Conservation (phyloP, 2,797 vertebrate genomes). For the Cyprinodon diabolis region DNA sequence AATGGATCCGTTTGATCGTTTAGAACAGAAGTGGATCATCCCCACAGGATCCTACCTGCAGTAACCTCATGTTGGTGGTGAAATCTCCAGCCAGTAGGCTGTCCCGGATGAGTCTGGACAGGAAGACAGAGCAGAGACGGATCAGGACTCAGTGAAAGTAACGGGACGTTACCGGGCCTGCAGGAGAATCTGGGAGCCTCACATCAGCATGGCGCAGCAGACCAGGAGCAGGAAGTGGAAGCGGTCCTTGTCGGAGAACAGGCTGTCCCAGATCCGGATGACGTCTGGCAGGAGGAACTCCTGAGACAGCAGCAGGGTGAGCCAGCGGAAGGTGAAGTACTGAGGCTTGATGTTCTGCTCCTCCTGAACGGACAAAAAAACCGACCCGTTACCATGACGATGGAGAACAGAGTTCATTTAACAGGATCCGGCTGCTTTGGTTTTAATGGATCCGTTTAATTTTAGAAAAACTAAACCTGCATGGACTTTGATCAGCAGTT, state of each 20-base stretch:
- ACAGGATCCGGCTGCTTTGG: too few relatives aligned
- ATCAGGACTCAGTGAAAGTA: neutral
- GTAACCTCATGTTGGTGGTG: conserved; percentile 94
- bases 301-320: conserved; percentile 95
- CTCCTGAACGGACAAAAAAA: conserved; percentile 79
- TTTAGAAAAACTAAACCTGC: too few relatives aligned
- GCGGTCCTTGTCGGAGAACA: conserved; percentile 92
- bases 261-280: conserved; percentile 97
- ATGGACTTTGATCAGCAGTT: too few relatives aligned
- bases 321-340: conserved; percentile 99
- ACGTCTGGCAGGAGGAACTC: conserved; percentile 97
- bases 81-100: conserved; percentile 94
- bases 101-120: conserved; percentile 90
- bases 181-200: conserved; percentile 27
- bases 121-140: conserved; percentile 21
- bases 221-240: conserved; percentile 97
- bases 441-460: too few relatives aligned
- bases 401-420: too few relatives aligned
- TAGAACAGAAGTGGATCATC: neutral
- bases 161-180: neutral
- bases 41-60: conserved; percentile 84
- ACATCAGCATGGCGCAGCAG: conserved; percentile 96
- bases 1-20: too few relatives aligned
- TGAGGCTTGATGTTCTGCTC: conserved; percentile 99
- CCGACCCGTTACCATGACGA: too few relatives aligned